Evolutionary conservation across 2,888 invertebrate species (phyloP).

Genomic region (Physocephala rufipes): DNA sequence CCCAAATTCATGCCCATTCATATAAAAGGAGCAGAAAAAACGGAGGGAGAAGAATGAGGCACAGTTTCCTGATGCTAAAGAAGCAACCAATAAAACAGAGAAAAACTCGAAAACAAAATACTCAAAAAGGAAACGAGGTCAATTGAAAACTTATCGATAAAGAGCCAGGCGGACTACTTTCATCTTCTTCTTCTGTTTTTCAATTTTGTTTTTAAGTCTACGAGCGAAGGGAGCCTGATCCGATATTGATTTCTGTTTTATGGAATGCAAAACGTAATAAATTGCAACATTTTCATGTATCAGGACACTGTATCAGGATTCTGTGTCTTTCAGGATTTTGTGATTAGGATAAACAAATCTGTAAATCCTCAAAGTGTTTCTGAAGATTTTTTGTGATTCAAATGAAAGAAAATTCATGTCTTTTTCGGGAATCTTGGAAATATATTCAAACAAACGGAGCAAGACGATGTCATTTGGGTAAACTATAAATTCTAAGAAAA

Average conservation of each 20-base stretch:
- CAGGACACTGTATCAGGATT: no score
- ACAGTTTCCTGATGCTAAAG: neutral
- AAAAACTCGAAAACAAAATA: slow-evolving; percentile 39
- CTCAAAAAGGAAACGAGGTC: slow-evolving; percentile 44
- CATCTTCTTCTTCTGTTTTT: slow-evolving; percentile 15
- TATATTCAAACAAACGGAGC: no score
- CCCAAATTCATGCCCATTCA: neutral
- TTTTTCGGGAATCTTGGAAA: no score
- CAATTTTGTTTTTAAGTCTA: slow-evolving; percentile 22
- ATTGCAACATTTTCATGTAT: no score
- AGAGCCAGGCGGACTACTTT: slow-evolving; percentile 32
- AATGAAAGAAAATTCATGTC: no score
- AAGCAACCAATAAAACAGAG: slow-evolving; percentile 4
- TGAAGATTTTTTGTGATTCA: neutral
- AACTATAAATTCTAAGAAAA: no score
- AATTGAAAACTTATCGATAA: slow-evolving; percentile 52
- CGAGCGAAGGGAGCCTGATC: no score
- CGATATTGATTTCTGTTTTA: neutral
- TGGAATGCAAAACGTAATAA: no score
- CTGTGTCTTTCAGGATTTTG: no score
- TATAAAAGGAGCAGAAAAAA: slow-evolving; percentile 24
- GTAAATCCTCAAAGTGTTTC: neutral
- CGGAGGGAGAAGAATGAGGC: neutral
- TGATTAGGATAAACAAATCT: neutral
- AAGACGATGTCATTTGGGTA: no score